Percentiles rank a stretch among this genome's conserved stretches.
Conservation (phyloP, 2,888 invertebrate species). For the Ormyrus nitidulus region DNA sequence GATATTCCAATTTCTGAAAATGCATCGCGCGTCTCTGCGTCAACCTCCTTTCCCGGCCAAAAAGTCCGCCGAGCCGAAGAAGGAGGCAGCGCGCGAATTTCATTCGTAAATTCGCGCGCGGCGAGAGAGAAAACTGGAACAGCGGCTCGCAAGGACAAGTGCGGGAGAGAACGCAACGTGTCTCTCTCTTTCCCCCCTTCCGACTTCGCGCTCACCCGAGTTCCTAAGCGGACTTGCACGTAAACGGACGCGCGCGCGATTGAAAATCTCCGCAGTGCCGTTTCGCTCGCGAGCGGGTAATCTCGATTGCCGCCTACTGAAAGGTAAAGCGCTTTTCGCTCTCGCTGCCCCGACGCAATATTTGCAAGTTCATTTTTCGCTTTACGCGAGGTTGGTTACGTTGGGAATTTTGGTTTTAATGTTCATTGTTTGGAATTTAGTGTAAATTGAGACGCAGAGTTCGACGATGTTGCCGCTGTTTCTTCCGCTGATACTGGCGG, state of each 20-base stretch:
- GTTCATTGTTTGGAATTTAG: neutral
- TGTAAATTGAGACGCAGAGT: neutral
- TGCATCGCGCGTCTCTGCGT: no score
- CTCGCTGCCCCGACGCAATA: neutral
- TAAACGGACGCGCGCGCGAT: slow-evolving; percentile 35
- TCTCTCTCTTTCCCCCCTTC: slow-evolving; percentile 1
- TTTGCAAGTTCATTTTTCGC: no score
- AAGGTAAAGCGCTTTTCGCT: neutral
- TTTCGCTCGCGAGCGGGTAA: slow-evolving; percentile 29
- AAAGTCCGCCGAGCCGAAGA: no score
- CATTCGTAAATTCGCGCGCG: no score
- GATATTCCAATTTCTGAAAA: no score
- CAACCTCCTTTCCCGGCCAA: no score
- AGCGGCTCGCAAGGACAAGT: slow-evolving; percentile 18
- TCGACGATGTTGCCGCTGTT: slow-evolving; percentile 51
- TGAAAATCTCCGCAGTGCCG: slow-evolving; percentile 48
- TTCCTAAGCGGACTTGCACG: neutral
- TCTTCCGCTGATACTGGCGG: slow-evolving; percentile 51
- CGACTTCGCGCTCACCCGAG: neutral
- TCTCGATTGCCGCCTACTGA: neutral
- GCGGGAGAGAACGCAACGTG: slow-evolving; percentile 9
- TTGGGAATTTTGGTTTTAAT: neutral
- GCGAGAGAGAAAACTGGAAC: neutral
- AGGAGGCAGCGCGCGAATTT: no score
- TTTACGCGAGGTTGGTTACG: no score